Percentiles rank a stretch among this genome's conserved stretches.
Evolutionary conservation across 2,888 invertebrate species (phyloP).

Genomic region (Trichopria drosophilae): DNA sequence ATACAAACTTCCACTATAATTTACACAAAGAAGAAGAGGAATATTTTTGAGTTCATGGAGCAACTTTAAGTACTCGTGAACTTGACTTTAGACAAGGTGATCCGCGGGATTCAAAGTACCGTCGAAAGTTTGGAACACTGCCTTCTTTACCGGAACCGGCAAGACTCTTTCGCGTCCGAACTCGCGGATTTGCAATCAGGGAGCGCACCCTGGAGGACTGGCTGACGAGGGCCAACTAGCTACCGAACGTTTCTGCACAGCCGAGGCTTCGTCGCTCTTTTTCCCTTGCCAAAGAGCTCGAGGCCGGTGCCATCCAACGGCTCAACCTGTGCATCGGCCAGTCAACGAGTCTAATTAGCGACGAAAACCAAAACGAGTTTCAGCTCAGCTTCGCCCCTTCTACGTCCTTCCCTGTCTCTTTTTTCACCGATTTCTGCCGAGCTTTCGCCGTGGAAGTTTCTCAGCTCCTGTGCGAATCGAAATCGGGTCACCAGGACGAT

Average conservation of each 20-base stretch:
- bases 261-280: conserved; percentile 26
- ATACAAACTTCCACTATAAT: background rate
- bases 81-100: background rate
- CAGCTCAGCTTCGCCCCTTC: conserved; percentile 46
- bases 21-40: background rate
- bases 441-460: background rate
- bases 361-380: conserved; percentile 60
- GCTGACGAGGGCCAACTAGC: conserved; percentile 55
- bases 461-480: conserved; percentile 11
- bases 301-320: conserved; percentile 31
- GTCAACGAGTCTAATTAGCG: conserved; percentile 60
- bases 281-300: conserved; percentile 37
- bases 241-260: conserved; percentile 46
- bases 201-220: conserved; percentile 56
- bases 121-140: background rate
- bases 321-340: conserved; percentile 42
- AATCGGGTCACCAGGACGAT: conserved; percentile 12
- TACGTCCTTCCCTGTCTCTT: conserved; percentile 12
- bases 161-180: conserved; percentile 41
- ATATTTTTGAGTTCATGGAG: background rate
- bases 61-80: background rate
- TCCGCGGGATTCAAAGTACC: background rate
- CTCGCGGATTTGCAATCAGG: conserved; percentile 45
- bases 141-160: background rate
- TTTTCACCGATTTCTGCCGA: conserved; percentile 6